phyloP scores from a whole-genome alignment of 2,888 invertebrate genomes.

The Meliscaeva auricollis region DNA sequence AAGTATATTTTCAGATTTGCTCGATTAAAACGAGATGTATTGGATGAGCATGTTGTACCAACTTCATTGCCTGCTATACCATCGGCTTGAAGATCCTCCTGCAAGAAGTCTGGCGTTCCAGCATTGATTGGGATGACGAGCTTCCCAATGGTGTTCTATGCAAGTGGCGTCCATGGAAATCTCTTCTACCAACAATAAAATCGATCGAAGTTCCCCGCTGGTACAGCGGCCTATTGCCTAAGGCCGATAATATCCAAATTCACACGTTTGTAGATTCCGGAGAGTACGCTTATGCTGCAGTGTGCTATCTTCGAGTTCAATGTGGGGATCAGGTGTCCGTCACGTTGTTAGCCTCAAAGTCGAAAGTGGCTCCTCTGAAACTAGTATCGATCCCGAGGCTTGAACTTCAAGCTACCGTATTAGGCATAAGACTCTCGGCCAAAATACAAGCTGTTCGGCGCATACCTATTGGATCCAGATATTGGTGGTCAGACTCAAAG shows the following conservation, averaged over 20 bases:
- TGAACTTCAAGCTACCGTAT: conserved; percentile 60
- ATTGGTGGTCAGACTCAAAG: conserved; percentile 68
- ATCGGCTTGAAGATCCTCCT: conserved; percentile 64
- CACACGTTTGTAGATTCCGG: conserved; percentile 78
- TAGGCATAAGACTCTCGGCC: conserved; percentile 15
- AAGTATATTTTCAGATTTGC: conserved; percentile 71
- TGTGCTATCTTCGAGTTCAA: conserved; percentile 74
- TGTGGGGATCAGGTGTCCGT: conserved; percentile 27
- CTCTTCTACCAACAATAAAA: conserved; percentile 46
- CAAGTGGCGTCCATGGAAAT: conserved; percentile 68
- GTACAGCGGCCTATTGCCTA: conserved; percentile 55
- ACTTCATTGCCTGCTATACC: conserved; percentile 66
- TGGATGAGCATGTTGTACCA: conserved; percentile 46
- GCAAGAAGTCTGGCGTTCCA: conserved; percentile 74
- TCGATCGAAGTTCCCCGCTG: conserved; percentile 58
- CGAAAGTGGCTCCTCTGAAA: conserved; percentile 64
- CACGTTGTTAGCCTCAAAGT: conserved; percentile 40
- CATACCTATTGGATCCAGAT: too few relatives aligned
- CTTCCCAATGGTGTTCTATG: conserved; percentile 9
- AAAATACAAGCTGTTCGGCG: too few relatives aligned
- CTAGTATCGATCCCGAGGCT: conserved; percentile 64
- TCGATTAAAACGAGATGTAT: conserved; percentile 56
- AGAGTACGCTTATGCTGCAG: conserved; percentile 74
- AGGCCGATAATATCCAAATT: conserved; percentile 58
- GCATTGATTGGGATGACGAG: conserved; percentile 66